Conservation (phyloP, 2,888 invertebrate species). For the Melinaea marsaeus region DNA sequence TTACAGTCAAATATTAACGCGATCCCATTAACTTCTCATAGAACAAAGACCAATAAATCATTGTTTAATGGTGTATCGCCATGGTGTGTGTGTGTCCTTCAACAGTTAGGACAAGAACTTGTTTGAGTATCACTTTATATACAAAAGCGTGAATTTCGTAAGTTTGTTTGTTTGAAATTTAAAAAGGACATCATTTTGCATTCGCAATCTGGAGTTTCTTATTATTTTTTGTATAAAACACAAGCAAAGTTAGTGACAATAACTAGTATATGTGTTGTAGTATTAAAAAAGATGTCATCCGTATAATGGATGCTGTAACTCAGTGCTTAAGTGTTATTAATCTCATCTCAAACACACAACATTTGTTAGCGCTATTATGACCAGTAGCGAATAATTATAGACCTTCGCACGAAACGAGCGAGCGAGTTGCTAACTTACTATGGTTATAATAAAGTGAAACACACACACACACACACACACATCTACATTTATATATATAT, state of each 20-base stretch:
- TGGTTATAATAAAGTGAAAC: too few relatives aligned
- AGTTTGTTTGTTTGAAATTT: too few relatives aligned
- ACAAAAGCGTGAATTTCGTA: too few relatives aligned
- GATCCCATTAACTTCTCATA: slow-evolving; percentile 31
- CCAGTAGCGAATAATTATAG: slow-evolving; percentile 63
- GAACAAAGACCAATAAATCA: slow-evolving; percentile 58
- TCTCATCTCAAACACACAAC: slow-evolving; percentile 46
- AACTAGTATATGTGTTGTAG: too few relatives aligned
- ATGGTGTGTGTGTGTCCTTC: slow-evolving; percentile 51
- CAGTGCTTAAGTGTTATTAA: slow-evolving; percentile 12
- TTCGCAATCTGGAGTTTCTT: too few relatives aligned
- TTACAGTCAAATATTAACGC: slow-evolving; percentile 9
- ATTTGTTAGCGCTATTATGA: slow-evolving; percentile 61
- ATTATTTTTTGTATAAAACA: too few relatives aligned
- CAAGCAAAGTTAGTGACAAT: too few relatives aligned
- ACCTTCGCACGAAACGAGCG: slow-evolving; percentile 20
- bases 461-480: too few relatives aligned
- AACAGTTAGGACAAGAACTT: slow-evolving; percentile 58
- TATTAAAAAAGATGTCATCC: background rate
- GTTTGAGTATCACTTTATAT: slow-evolving; percentile 25
- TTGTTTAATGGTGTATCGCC: slow-evolving; percentile 52
- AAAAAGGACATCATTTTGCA: too few relatives aligned
- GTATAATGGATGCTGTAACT: background rate
- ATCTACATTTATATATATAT: too few relatives aligned
- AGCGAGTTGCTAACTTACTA: too few relatives aligned